Evolutionary conservation across 64 coral and sea anemone genomes (phyloP).

Genomic region (Actinia equina): DNA sequence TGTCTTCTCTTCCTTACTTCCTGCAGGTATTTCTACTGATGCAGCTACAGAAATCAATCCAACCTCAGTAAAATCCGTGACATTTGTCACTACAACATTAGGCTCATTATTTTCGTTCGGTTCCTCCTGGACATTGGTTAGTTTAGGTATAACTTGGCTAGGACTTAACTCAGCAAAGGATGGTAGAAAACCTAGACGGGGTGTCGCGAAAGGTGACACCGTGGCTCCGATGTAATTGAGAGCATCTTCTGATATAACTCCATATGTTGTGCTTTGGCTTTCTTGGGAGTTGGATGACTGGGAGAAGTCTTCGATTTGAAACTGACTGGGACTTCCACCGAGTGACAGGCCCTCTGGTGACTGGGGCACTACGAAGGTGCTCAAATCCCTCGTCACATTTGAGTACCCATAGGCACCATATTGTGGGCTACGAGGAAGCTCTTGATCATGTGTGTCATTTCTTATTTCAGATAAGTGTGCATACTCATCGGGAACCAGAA

Average conservation of each 20-base stretch:
- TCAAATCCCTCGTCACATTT: background rate
- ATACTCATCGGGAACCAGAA: background rate
- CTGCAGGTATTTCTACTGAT: constrained; percentile 33
- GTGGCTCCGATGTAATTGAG: background rate
- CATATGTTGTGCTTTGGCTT: background rate
- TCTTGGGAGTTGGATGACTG: constrained; percentile 17
- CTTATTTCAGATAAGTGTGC: background rate
- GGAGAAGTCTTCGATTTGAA: background rate
- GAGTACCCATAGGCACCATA: background rate
- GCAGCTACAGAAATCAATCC: constrained; percentile 55
- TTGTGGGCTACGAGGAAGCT: constrained; percentile 3
- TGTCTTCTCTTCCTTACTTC: background rate
- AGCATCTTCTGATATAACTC: constrained; percentile 6
- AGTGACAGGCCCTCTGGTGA: constrained; percentile 5
- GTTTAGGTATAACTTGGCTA: background rate
- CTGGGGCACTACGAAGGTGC: constrained; percentile 17
- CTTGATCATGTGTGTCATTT: constrained; percentile 3
- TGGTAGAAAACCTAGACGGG: background rate
- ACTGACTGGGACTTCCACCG: background rate
- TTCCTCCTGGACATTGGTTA: background rate
- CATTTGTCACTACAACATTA: background rate
- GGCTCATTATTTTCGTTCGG: background rate
- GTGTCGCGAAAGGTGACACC: constrained; percentile 1
- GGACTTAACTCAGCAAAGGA: constrained; percentile 1
- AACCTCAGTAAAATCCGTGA: background rate